A percentile compares a stretch with the other conserved stretches of the same genome.
phyloP scores from a whole-genome alignment of 2,888 invertebrate genomes.

The Cylloceria caligata region DNA sequence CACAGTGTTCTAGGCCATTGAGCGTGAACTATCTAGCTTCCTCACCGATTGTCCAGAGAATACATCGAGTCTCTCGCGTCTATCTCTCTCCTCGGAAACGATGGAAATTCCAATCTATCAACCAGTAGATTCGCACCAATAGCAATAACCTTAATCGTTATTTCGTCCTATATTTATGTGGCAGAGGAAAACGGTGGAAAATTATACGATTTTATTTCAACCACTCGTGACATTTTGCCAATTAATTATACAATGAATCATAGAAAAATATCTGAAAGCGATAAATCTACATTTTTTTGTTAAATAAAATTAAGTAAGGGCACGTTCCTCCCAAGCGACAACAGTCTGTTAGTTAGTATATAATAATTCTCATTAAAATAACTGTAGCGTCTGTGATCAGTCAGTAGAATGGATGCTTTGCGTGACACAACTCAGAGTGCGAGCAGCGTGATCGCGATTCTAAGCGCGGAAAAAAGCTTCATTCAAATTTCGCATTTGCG shows the following conservation, averaged over 20 bases:
- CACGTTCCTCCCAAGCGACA: no score
- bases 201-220: neutral
- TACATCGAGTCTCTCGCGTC: conserved; percentile 40
- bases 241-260: neutral
- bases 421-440: no score
- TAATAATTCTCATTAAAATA: no score
- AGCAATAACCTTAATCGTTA: conserved; percentile 19
- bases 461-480: no score
- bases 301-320: no score
- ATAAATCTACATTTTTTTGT: no score
- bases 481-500: no score
- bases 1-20: conserved; percentile 53
- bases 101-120: conserved; percentile 62
- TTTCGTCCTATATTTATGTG: neutral
- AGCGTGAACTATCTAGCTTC: conserved; percentile 51
- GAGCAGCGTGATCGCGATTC: no score
- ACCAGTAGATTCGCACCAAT: conserved; percentile 46
- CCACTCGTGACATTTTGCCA: neutral
- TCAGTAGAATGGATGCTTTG: no score
- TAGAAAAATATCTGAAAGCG: no score
- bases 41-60: conserved; percentile 57
- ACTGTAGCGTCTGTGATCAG: no score
- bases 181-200: neutral
- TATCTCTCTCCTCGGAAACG: conserved; percentile 34
- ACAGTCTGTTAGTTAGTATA: no score